Conservation (phyloP, 2,113 vertebrate species). For the Athene noctua region DNA sequence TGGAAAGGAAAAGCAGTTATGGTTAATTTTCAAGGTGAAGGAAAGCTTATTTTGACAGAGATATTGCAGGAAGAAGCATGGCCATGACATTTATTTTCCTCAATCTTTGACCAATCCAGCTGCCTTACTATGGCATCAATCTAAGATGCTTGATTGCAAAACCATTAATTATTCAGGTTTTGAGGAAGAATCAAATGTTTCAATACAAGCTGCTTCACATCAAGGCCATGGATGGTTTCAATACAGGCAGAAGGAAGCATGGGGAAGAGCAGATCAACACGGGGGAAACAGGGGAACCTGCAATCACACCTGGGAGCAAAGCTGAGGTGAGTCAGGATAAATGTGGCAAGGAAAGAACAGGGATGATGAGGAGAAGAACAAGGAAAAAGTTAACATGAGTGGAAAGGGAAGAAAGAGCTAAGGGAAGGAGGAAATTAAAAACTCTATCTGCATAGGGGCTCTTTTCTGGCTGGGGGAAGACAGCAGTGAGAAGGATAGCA, state of each 20-base stretch:
- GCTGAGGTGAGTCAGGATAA: background rate
- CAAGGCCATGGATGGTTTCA: background rate
- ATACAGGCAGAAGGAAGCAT: background rate
- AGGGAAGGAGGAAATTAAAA: background rate
- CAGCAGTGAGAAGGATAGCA: accelerated
- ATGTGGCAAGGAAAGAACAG: background rate
- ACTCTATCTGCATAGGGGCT: accelerated
- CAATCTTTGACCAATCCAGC: background rate
- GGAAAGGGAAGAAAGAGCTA: background rate
- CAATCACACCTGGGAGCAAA: background rate
- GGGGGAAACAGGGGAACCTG: background rate
- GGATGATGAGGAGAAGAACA: background rate
- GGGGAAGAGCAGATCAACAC: background rate
- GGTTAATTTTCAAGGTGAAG: background rate
- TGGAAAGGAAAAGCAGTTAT: background rate
- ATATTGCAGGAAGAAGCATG: background rate
- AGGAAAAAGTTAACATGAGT: background rate
- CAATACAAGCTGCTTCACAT: background rate
- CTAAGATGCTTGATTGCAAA: background rate
- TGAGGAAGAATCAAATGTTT: background rate
- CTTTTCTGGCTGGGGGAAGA: background rate
- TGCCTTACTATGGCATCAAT: background rate
- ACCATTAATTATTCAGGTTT: background rate
- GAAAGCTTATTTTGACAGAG: background rate
- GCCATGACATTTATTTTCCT: background rate